Base-by-base conservation (phyloP, 2,797 vertebrate species). In the Cossypha niveicapilla region DNA sequence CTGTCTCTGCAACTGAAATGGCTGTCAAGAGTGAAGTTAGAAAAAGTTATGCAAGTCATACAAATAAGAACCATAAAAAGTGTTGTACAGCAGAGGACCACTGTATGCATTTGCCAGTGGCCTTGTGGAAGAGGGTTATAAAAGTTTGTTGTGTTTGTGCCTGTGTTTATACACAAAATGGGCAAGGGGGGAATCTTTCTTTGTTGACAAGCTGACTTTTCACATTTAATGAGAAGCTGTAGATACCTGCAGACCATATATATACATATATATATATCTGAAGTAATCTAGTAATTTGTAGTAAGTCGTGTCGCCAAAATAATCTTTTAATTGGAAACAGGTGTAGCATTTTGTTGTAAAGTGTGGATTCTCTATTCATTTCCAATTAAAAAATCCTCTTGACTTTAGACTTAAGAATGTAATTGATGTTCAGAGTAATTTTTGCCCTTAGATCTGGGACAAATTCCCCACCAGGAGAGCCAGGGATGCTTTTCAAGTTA, bases 381-480 rank as follows among this genome's bases (percentile, higher is more conserved):
- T 90, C 83, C 84, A 92, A 79, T 94, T 93, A 78, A 50, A 86
- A 90, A 87, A 76, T 92, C 71, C 61, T 92, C 94, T 95, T 94
- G 86, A 93, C 93, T 96, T 95, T 73, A 92, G 84, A 58, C 66
- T 95, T 86, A 73, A 90, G 83, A 93, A 84, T 41, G 35, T 94
- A 72, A 88, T 94, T 92, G 79, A 84, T 39, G 78, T 92, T 93
- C 83, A 28, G 28, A 90, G 58, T 84, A 68, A 30, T 88, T 82
- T 92, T 81, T 94, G 70, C 70, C 66, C 67, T 84, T 86, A 66
- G 25, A 81, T 82, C 47, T 82, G 74, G 63, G 60, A 66, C 50
- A 70, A 39, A 78, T 85, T 89, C 86, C 71, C 48, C 41, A 53
- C 44, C n/a, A 63, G 71, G 74, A 82, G 74, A 85, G 51, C 77